Evolutionary conservation across 2,113 vertebrate genomes (phyloP), one percentile per base, ranked within the genome.

Genomic region (Passer montanus): DNA sequence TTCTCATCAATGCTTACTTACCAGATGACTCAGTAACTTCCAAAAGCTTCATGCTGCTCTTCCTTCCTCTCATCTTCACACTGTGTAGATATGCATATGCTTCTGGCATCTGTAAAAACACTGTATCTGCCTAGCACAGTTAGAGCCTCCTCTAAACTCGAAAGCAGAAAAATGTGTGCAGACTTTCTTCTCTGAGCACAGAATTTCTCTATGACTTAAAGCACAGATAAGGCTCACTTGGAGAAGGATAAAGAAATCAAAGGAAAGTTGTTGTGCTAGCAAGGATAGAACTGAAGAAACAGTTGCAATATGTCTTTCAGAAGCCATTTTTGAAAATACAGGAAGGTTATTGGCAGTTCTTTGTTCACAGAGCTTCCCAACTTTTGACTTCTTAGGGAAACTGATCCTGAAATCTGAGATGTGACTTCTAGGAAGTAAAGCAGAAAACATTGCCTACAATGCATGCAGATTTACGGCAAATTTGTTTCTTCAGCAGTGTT

Each of bases 81-180:
- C 86, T 94, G 56, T 7, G 33, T 89, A 84, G 60, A 63, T 82
- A 79, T 89, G 77, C 86, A 87, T 96, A 86, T 87, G 84, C 64
- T 94, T 89, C 89, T 95, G 91, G 81, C 84, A 87, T 95, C 94
- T 92, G 86, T 87, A 95, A 81, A 87, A 95, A 72, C 60, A 49
- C 87, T 72, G 15, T 69, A 86, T 95, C 83, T 93, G 83, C 79
- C 83, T 74, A 41, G 58, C 76, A 47, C 72, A 90, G 89, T 59
- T 41, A 92, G 55, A 90, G 68, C 43, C 59, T 86, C 33, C 72
- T 93, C 41, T 41, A 49, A 94, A 67, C 63, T 90, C 46, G 69
- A 33, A 76, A 69, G 79, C 37, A 96, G 50, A 77, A 92, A 88
- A 94, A 78, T 17, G 35, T 16, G 8, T 70, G 37, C 47, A 53